A percentile compares a stretch with the other conserved stretches of the same genome.
These are phyloP conservation scores for Ornithorhynchus anatinus DNA, from an alignment of 2,113 vertebrate species.

Conservation along the genomic window DNA sequence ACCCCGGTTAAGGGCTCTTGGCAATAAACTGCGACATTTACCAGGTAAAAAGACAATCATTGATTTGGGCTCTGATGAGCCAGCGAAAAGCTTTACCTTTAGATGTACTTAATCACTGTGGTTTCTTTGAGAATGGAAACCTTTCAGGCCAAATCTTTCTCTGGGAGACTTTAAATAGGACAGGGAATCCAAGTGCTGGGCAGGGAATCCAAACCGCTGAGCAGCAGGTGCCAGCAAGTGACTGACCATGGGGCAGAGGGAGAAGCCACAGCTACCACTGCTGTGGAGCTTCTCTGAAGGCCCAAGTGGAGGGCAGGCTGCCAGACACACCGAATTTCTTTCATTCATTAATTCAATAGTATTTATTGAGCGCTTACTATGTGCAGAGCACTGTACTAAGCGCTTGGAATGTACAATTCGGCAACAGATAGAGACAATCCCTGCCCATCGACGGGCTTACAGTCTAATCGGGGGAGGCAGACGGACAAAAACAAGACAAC, in stretches of 20 bases:
- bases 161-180: slow-evolving; percentile 39
- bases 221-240: slow-evolving; percentile 49
- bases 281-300: not conserved
- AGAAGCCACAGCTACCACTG: not conserved
- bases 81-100: slow-evolving; percentile 61
- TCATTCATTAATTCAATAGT: no score
- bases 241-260: not conserved
- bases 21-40: slow-evolving; percentile 56
- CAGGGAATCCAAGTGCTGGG: no score
- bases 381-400: no score
- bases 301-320: no score
- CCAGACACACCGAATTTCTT: no score
- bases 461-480: no score
- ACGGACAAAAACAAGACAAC: no score
- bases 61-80: slow-evolving; percentile 71
- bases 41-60: slow-evolving; percentile 65
- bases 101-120: slow-evolving; percentile 61
- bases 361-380: no score
- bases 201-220: no score
- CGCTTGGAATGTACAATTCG: no score
- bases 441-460: no score
- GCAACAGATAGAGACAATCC: no score
- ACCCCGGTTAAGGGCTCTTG: slow-evolving; percentile 60
- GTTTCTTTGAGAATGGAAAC: slow-evolving; percentile 68
- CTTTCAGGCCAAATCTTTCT: slow-evolving; percentile 59